phyloP scores from a whole-genome alignment of 2,888 invertebrate genomes.

The Calameuta filiformis region DNA sequence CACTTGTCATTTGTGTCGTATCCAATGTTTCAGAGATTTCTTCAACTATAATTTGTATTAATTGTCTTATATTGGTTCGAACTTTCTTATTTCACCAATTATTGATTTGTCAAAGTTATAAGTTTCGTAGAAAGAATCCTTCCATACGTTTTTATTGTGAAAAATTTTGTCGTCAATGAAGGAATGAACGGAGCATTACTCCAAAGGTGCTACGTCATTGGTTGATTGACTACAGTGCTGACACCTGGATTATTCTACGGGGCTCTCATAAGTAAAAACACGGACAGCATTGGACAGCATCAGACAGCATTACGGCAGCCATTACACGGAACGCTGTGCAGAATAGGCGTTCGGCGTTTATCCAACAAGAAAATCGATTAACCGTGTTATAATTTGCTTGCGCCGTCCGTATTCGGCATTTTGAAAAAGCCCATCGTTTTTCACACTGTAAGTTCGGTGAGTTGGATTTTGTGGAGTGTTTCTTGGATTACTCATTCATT shows the following conservation, averaged over 20 bases:
- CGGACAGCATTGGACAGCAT: slow-evolving; percentile 18
- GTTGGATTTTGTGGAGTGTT: slow-evolving; percentile 30
- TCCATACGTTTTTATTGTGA: background rate
- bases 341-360: slow-evolving; percentile 23
- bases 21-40: background rate
- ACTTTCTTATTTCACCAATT: background rate
- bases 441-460: slow-evolving; percentile 40
- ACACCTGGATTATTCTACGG: slow-evolving; percentile 19
- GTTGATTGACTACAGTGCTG: background rate
- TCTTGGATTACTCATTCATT: slow-evolving; percentile 12
- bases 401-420: slow-evolving; percentile 30
- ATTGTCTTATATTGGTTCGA: background rate
- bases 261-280: slow-evolving; percentile 29
- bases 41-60: background rate
- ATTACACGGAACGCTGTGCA: slow-evolving; percentile 29
- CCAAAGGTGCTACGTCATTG: background rate
- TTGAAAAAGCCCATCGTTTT: slow-evolving; percentile 28
- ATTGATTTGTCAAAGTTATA: background rate
- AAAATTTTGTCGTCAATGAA: background rate
- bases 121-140: background rate
- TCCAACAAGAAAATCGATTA: slow-evolving; percentile 22
- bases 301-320: slow-evolving; percentile 18
- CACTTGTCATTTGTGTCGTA: background rate
- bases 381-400: slow-evolving; percentile 32
- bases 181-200: background rate